Conservation (phyloP, 2,113 vertebrate genomes). For the Oryzias curvinotus region DNA sequence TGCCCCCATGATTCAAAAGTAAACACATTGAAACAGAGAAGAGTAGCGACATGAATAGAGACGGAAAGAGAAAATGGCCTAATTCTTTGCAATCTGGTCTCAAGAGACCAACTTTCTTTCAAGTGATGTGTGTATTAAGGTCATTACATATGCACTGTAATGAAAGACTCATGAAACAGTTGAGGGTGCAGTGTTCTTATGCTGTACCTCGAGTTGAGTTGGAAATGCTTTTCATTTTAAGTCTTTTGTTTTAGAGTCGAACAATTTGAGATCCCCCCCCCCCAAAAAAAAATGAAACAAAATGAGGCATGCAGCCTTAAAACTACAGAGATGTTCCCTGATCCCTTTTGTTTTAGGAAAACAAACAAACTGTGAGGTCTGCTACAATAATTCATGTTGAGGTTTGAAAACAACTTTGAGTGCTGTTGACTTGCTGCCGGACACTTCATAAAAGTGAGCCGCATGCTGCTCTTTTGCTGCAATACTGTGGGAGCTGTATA, state of each 20-base stretch:
- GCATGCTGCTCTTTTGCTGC: conserved; percentile 31
- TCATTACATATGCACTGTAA: conserved; percentile 19
- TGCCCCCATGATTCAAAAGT: conserved; percentile 5
- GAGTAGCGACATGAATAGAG: background rate
- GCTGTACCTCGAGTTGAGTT: background rate
- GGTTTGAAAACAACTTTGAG: conserved; percentile 46
- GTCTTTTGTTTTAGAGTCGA: background rate
- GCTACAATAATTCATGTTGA: conserved; percentile 44
- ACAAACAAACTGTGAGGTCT: conserved; percentile 38
- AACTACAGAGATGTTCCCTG: conserved; percentile 45
- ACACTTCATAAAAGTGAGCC: conserved; percentile 50
- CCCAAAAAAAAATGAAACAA: conserved; percentile 20
- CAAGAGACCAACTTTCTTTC: conserved; percentile 3
- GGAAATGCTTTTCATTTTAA: background rate
- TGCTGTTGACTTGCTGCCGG: conserved; percentile 44
- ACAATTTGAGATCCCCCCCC: conserved; percentile 19
- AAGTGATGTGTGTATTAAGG: conserved; percentile 7
- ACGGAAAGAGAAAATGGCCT: background rate
- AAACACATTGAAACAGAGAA: conserved; percentile 4
- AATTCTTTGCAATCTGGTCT: conserved; percentile 4
- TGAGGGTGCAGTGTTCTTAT: background rate
- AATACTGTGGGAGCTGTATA: conserved; percentile 12
- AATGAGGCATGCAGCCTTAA: conserved; percentile 26
- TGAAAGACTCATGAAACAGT: conserved; percentile 5
- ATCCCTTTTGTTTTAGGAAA: conserved; percentile 44